These are phyloP conservation scores for Lymantria monacha DNA, from an alignment of 2,888 invertebrate genomes.

Conservation along the genomic window DNA sequence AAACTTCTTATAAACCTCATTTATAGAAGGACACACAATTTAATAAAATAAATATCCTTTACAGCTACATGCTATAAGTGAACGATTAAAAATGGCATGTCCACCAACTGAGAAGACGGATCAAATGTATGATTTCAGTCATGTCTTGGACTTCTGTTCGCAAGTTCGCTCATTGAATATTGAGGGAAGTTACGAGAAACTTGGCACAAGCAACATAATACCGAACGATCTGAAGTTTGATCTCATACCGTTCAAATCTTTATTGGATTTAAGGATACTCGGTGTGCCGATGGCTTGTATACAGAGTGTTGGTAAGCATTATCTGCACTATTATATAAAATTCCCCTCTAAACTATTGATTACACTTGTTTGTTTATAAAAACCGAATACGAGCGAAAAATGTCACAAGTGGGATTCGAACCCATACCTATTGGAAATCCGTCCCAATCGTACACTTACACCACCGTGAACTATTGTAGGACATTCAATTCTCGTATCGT, in stretches of 20 bases:
- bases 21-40: too few relatives aligned
- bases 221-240: constrained; percentile 91
- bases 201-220: constrained; percentile 92
- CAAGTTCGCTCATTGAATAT: constrained; percentile 87
- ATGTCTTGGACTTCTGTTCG: constrained; percentile 93
- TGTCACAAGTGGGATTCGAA: too few relatives aligned
- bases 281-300: constrained; percentile 87
- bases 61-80: constrained; percentile 94
- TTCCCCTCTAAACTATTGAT: too few relatives aligned
- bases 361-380: too few relatives aligned
- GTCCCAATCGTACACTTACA: too few relatives aligned
- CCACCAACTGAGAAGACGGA: constrained; percentile 90
- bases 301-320: constrained; percentile 78
- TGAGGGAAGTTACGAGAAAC: constrained; percentile 84
- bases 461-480: too few relatives aligned
- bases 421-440: too few relatives aligned
- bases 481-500: too few relatives aligned
- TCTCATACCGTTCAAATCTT: constrained; percentile 90
- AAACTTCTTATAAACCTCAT: too few relatives aligned
- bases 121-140: constrained; percentile 93
- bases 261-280: constrained; percentile 87
- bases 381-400: too few relatives aligned
- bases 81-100: constrained; percentile 92
- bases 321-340: too few relatives aligned
- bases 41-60: too few relatives aligned